A percentile compares a stretch with the other conserved stretches of the same genome.
These are phyloP conservation scores for Drosophila antonietae DNA, from an alignment of 2,888 invertebrate species.

Conservation along the genomic window DNA sequence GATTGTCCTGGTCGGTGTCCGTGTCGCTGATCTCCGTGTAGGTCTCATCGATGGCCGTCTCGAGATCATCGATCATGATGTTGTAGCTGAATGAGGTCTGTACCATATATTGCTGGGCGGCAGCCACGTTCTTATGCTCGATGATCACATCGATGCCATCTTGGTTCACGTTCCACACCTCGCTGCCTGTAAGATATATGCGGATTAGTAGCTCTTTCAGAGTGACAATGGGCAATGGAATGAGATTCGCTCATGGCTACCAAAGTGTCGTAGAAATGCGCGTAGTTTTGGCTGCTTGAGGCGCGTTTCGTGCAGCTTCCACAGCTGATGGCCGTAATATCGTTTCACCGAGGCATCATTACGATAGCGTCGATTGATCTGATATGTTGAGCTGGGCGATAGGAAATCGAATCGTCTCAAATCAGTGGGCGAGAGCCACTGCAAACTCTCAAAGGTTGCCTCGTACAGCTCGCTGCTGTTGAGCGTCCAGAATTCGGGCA, in stretches of 20 bases:
- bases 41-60: conserved; percentile 88
- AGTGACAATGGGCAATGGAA: background rate
- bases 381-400: conserved; percentile 75
- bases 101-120: conserved; percentile 87
- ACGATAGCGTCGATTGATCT: conserved; percentile 79
- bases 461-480: conserved; percentile 70
- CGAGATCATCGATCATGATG: conserved; percentile 91
- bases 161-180: conserved; percentile 84
- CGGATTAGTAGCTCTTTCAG: background rate
- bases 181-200: conserved; percentile 68
- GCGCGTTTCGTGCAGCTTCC: conserved; percentile 87
- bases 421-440: conserved; percentile 74
- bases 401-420: conserved; percentile 72
- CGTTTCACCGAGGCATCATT: conserved; percentile 66
- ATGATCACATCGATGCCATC: conserved; percentile 89
- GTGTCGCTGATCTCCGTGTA: conserved; percentile 88
- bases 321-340: conserved; percentile 88
- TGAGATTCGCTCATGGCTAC: conserved; percentile 39
- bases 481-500: conserved; percentile 59
- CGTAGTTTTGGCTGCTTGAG: conserved; percentile 52
- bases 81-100: conserved; percentile 88
- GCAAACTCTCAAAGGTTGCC: conserved; percentile 71
- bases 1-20: conserved; percentile 83
- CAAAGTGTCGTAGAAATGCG: conserved; percentile 67
- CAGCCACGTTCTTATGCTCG: conserved; percentile 85